Base-by-base conservation (phyloP, 2,888 invertebrate species). In the Eueremaeus valkanovi region DNA sequence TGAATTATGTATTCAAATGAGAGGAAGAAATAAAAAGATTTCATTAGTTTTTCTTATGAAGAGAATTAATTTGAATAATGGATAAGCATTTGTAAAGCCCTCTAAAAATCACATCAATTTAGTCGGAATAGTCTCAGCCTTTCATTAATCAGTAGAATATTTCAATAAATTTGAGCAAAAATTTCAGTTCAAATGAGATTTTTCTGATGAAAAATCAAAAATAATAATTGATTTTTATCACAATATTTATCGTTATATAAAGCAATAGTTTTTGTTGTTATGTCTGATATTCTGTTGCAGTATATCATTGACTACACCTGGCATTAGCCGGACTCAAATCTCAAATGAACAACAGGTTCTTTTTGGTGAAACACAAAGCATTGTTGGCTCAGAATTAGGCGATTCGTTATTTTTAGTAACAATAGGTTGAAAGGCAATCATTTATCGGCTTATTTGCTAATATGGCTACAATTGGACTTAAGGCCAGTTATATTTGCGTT, bases 241-340 rank as follows among this genome's bases (percentile, higher is more conserved):
- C 18, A 5, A 49, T n/a, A 11, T 13, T 49, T 5, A 13, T 49
- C 11, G 5, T 11, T 49, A 49, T 5, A 49, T 49, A 49, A 49
- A 49, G 49, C 18, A n/a, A 13, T 49, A 18, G 18, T 49, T 13
- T 49, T 49, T 49, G 18, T 49, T 49, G 49, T 49, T n/a, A n/a
- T 49, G n/a, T 49, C 18, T 49, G 49, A n/a, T 49, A 49, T n/a
- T n/a, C n/a, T n/a, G n/a, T n/a, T 55, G 55, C 3, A 55, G 9
- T 55, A 24, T 55, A 24, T 21, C 1, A 31, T 31, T 63, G 63
- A 63, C 31, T 63, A 63, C 63, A 63, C 63, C 63, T 63, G 63
- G 63, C 63, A 63, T 63, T 58, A 58, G 58, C 21, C 58, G 58
- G n/a, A n/a, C n/a, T n/a, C n/a, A n/a, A n/a, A n/a, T n/a, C n/a